A percentile compares a stretch with the other conserved stretches of the same genome.
phyloP scores from a whole-genome alignment of 2,113 vertebrate species.

The Anser brachyrhynchus region DNA sequence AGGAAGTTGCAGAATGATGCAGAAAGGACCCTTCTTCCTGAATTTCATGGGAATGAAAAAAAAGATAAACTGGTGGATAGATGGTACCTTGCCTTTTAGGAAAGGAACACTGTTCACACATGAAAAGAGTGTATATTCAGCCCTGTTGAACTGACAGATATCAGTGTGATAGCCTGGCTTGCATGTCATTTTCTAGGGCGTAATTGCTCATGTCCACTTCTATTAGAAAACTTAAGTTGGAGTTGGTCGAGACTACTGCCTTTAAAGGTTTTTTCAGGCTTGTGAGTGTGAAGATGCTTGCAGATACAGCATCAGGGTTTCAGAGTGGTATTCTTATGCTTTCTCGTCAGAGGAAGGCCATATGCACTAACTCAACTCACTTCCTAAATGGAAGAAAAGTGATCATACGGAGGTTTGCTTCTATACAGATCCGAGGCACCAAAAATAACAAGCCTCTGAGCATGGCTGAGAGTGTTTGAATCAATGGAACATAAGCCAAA shows the following conservation, averaged over 20 bases:
- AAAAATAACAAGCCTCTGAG: background rate
- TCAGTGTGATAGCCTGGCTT: background rate
- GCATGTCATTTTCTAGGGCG: background rate
- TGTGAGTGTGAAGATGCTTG: background rate
- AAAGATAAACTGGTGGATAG: background rate
- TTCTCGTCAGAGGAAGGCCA: background rate
- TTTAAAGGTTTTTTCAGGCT: background rate
- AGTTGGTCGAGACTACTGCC: background rate
- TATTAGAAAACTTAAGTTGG: background rate
- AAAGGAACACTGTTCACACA: background rate
- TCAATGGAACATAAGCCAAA: background rate
- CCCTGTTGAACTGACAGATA: background rate
- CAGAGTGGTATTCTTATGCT: background rate
- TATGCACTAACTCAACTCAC: background rate
- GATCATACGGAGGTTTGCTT: background rate
- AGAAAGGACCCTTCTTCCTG: background rate
- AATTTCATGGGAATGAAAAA: background rate
- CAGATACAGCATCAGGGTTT: background rate
- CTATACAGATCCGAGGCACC: background rate
- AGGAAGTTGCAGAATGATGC: background rate
- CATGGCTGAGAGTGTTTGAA: background rate
- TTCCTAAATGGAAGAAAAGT: background rate
- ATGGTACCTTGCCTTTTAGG: background rate
- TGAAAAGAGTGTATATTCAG: background rate
- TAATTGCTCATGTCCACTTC: background rate